phyloP scores from a whole-genome alignment of 2,888 invertebrate genomes.

The Hoplodrina blanda region DNA sequence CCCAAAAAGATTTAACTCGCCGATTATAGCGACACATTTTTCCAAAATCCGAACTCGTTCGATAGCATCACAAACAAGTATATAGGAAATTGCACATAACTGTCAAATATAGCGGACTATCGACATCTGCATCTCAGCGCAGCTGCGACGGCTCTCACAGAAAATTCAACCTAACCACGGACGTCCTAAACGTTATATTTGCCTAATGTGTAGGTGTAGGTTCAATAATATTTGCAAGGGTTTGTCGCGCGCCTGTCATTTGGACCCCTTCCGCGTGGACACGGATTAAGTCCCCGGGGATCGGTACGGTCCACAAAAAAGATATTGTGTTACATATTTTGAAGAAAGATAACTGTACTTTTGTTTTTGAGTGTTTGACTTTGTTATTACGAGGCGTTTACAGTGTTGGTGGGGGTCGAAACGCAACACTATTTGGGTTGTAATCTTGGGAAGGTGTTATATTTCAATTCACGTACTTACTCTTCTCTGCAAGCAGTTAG shows the following conservation, averaged over 20 bases:
- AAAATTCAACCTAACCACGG: conserved; percentile 16
- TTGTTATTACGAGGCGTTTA: conserved; percentile 41
- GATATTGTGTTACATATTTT: conserved; percentile 59
- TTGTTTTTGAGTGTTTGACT: conserved; percentile 59
- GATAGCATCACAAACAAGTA: conserved; percentile 64
- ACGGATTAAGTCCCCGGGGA: conserved; percentile 74
- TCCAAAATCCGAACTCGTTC: conserved; percentile 29
- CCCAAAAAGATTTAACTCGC: conserved; percentile 6
- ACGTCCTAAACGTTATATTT: neutral
- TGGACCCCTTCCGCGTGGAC: conserved; percentile 86
- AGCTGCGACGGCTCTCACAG: conserved; percentile 57
- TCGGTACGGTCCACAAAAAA: conserved; percentile 72
- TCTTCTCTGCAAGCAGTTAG: neutral
- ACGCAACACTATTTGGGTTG: conserved; percentile 44
- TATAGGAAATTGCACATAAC: conserved; percentile 74
- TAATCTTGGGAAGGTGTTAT: conserved; percentile 17
- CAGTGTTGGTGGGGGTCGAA: conserved; percentile 29
- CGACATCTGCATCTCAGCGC: conserved; percentile 66
- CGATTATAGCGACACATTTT: conserved; percentile 33
- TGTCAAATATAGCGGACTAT: conserved; percentile 63
- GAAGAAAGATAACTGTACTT: conserved; percentile 64
- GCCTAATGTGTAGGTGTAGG: conserved; percentile 42
- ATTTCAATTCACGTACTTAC: conserved; percentile 24
- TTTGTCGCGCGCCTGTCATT: conserved; percentile 82
- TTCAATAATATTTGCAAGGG: conserved; percentile 68